These are phyloP conservation scores for Lineus longissimus DNA, from an alignment of 1,140 invertebrate genomes.

Conservation along the genomic window DNA sequence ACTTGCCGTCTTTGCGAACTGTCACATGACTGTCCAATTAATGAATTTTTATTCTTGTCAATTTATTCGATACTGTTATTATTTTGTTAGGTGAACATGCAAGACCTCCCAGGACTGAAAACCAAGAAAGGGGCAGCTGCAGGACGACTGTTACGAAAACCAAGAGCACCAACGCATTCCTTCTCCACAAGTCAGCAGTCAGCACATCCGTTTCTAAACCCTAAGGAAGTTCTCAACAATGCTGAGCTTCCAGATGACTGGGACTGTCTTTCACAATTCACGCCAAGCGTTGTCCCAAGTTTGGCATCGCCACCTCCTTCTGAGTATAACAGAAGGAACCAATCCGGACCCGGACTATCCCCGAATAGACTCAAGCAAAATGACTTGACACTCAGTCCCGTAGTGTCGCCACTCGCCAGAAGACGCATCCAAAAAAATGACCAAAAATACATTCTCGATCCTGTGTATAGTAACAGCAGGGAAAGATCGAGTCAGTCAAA, in stretches of 20 bases:
- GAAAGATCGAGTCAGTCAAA: too few relatives aligned
- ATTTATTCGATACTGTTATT: not conserved
- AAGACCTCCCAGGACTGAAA: conserved; percentile 19
- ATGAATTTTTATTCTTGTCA: too few relatives aligned
- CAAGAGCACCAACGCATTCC: conserved; percentile 35
- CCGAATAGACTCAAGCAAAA: conserved; percentile 21
- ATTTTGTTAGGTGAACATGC: not conserved
- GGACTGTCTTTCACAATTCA: conserved; percentile 24
- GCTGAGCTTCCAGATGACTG: conserved; percentile 14
- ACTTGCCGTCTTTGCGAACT: too few relatives aligned
- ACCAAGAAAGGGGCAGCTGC: conserved; percentile 9
- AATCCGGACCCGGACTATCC: conserved; percentile 9
- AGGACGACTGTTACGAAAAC: conserved; percentile 30
- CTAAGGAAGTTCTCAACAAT: not conserved
- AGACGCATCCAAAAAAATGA: conserved; percentile 32
- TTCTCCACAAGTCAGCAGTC: conserved; percentile 12
- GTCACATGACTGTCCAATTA: too few relatives aligned
- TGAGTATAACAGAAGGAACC: conserved; percentile 8
- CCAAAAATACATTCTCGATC: conserved; percentile 44
- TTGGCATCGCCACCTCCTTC: conserved; percentile 34
- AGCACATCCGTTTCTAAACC: not conserved
- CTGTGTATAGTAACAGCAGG: conserved; percentile 27
- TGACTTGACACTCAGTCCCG: not conserved
- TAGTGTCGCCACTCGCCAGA: conserved; percentile 6
- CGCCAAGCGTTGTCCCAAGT: conserved; percentile 37